Percentiles rank a stretch among this genome's conserved stretches.
These are phyloP conservation scores for Scolopax bukidnonensis DNA, from an alignment of 2,797 vertebrate species.

Conservation along the genomic window DNA sequence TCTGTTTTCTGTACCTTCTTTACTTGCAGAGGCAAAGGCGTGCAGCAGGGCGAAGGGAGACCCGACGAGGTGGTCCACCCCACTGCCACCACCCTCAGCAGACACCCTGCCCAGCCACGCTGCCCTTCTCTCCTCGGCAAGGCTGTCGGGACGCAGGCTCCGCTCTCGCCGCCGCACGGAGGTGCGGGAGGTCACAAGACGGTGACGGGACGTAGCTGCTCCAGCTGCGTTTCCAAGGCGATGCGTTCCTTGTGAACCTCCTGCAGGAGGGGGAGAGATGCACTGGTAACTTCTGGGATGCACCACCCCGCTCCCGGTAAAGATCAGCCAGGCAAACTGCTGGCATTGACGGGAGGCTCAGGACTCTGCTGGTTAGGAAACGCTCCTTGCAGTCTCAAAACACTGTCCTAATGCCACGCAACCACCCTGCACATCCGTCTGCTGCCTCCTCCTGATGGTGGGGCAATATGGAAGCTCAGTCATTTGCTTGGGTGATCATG, in stretches of 20 bases:
- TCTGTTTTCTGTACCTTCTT: conserved; percentile 60
- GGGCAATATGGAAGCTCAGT: not conserved
- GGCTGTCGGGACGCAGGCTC: conserved; percentile 5
- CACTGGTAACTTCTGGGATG: not conserved
- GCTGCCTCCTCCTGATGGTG: not conserved
- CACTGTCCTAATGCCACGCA: not conserved
- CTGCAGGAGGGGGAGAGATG: conserved; percentile 73
- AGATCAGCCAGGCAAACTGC: not conserved
- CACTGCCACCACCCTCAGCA: conserved; percentile 1
- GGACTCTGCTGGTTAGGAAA: not conserved
- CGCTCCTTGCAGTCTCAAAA: not conserved
- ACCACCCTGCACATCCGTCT: not conserved
- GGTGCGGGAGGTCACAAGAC: conserved; percentile 76
- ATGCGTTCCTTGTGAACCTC: conserved; percentile 93
- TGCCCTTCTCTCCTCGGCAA: not conserved
- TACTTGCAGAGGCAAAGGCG: conserved; percentile 20
- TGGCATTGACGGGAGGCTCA: not conserved
- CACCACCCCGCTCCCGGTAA: not conserved
- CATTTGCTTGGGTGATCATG: accelerated
- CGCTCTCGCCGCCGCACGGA: not conserved
- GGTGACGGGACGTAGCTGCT: conserved; percentile 88
- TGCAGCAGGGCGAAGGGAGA: not conserved
- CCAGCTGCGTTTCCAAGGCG: conserved; percentile 92
- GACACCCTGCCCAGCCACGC: conserved; percentile 23
- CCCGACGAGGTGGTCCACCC: not conserved